Base-by-base conservation (phyloP, 2,113 vertebrate genomes). In the Phalacrocorax pelagicus region DNA sequence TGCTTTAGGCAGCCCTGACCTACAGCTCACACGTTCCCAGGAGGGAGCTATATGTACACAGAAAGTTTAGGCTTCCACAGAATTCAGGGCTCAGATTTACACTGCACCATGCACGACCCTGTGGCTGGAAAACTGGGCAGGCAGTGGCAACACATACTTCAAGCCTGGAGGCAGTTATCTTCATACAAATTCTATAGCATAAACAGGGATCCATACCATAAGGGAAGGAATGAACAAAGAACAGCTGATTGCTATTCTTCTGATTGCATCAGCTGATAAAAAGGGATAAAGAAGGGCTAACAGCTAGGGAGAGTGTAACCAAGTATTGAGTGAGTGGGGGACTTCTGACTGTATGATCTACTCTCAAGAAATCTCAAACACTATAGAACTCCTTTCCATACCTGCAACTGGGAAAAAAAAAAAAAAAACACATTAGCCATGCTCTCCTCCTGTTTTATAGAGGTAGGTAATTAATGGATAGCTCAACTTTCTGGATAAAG, bases 401-500 rank as follows among this genome's bases (percentile, higher is more conserved):
- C n/a, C 15, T 62, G 9, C 19, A 40, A 66, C 4, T 10, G 38
- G 38, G 36, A 26, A 17, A 2, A 13, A 3, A 5, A n/a, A 70
- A 23, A 23, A 29, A 24, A 6, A 8, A n/a, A n/a, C n/a, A n/a
- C n/a, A 19, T 81, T 49, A 72, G 40, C 19, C 0, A 0, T 7
- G 32, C 2, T 78, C 16, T 49, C 38, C 10, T 73, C 19, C 57
- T 91, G 29, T 19, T 36, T 86, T 49, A 12, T 17, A n/a, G n/a
- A 62, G 42, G 59, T 79, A 72, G 66, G 54, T 72, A 22, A 24
- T 74, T 90, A 70, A 54, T 9, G 16, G 38, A 52, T 32, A 66
- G n/a, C 52, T 94, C 19, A 49, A 23, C 34, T 61, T 59, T n/a
- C 67, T 89, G 75, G 36, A 22, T 44, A 88, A 83, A 89, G 59